Percentiles rank a stretch among this genome's conserved stretches.
Conservation (phyloP, 1,140 invertebrate species). For the Trichonephila clavata region DNA sequence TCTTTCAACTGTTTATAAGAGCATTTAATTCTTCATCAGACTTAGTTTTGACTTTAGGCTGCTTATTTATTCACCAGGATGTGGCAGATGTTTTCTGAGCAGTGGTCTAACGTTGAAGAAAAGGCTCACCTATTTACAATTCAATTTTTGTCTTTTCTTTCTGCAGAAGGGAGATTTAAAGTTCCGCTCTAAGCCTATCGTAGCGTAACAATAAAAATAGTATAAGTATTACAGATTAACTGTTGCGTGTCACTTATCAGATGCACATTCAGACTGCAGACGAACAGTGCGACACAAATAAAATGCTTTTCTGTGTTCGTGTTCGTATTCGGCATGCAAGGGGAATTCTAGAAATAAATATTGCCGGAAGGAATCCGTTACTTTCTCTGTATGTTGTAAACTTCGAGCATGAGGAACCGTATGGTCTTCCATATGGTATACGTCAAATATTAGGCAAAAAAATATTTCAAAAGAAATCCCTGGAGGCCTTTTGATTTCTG, state of each 20-base stretch:
- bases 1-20: neutral
- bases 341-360: neutral
- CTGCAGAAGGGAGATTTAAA: neutral
- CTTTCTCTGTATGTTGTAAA: neutral
- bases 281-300: neutral
- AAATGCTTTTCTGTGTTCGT: neutral
- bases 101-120: slow-evolving; percentile 39
- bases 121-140: slow-evolving; percentile 53
- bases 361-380: slow-evolving; percentile 11
- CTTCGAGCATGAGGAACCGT: too few species aligned
- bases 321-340: neutral
- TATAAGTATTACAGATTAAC: slow-evolving; percentile 32
- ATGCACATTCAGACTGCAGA: neutral
- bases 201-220: slow-evolving; percentile 6
- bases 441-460: too few species aligned
- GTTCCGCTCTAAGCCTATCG: neutral
- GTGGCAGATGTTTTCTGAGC: slow-evolving; percentile 47
- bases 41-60: slow-evolving; percentile 5
- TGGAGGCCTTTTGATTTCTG: too few species aligned
- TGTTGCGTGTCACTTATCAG: slow-evolving; percentile 40
- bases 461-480: too few species aligned
- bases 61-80: slow-evolving; percentile 60
- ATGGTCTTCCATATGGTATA: too few species aligned
- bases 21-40: slow-evolving; percentile 64
- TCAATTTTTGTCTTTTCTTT: neutral